Base-by-base conservation (phyloP, 2,888 invertebrate species). In the Tineola bisselliella region DNA sequence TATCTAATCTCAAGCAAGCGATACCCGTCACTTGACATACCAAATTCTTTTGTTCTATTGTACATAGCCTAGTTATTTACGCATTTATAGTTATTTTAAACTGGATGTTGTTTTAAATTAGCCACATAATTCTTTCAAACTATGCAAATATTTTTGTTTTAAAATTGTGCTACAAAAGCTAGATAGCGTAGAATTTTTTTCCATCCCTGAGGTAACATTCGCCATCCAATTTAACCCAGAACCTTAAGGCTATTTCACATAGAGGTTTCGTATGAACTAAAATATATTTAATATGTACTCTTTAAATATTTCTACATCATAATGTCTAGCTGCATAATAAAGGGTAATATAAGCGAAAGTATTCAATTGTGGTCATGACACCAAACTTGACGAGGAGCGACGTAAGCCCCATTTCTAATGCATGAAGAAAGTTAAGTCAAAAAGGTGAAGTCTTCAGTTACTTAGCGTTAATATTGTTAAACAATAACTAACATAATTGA, bases 391-490 rank as follows among this genome's bases (percentile, higher is more conserved):
- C 58, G 33, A 31, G 58, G 17, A 12, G 19, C 15, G 31, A 15
- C 58, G 58, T 58, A 54, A 18, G 54, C 54, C n/a, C 43, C 54
- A 54, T 54, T 25, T 33, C 33, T 58, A 58, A 58, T 58, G 58
- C 15, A 58, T 58, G 18, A 58, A 33, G 58, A 58, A 58, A 58
- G 58, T 33, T n/a, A 15, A 33, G 58, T 31, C 58, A 13, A 15
- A 58, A 58, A 57, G 57, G 31, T 15, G 15, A 6, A 56, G 33
- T 33, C 33, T 58, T 58, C 33, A 48, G 48, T 17, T 10, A 48
- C 15, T 48, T 48, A 17, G 48, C 48, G 15, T 48, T 38, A 48
- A 48, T 48, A 48, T 48, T 48, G 48, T n/a, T 15, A 17, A 48
- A 48, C 48, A 48, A 48, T 48, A 48, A 48, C 48, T 13, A 48